Percentiles rank a stretch among this genome's conserved stretches.
These are phyloP conservation scores for Cryptotis parvus DNA, from an alignment of 2,113 vertebrate species.

Conservation along the genomic window DNA sequence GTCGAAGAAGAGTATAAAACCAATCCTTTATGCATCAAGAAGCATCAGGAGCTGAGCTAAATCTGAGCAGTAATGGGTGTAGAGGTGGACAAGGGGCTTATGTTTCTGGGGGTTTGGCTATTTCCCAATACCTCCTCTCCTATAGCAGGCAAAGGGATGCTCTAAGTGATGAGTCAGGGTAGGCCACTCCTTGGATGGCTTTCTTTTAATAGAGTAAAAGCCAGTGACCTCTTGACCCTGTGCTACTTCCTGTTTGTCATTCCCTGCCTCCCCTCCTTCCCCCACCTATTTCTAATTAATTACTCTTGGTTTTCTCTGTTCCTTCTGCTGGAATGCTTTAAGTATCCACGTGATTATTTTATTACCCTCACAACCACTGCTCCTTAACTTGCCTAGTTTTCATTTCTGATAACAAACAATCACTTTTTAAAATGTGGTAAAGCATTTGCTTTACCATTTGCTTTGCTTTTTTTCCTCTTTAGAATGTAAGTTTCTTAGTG, in stretches of 20 bases:
- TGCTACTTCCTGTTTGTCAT: not conserved
- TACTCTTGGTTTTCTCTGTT: not conserved
- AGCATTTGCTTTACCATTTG: conserved; percentile 4
- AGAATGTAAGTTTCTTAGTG: conserved; percentile 15
- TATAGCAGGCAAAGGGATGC: not conserved
- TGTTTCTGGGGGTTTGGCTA: not conserved
- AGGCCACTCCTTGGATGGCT: not conserved
- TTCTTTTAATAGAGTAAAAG: conserved; percentile 9
- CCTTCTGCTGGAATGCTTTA: not conserved
- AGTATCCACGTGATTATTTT: not conserved
- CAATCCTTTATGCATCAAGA: not conserved
- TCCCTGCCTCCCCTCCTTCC: no score
- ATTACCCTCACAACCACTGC: not conserved
- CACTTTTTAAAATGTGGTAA: conserved; percentile 4
- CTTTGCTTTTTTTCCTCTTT: conserved; percentile 35
- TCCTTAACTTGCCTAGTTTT: not conserved
- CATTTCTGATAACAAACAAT: not conserved
- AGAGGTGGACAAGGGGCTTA: not conserved
- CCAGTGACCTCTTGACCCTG: not conserved
- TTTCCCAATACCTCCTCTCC: not conserved
- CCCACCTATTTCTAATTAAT: not conserved
- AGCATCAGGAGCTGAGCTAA: not conserved
- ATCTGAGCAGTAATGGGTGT: not conserved
- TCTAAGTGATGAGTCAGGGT: conserved; percentile 19
- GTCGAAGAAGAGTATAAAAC: not conserved